Evolutionary conservation across 2,888 invertebrate genomes (phyloP).

Genomic region (Epirrhoe tristata): DNA sequence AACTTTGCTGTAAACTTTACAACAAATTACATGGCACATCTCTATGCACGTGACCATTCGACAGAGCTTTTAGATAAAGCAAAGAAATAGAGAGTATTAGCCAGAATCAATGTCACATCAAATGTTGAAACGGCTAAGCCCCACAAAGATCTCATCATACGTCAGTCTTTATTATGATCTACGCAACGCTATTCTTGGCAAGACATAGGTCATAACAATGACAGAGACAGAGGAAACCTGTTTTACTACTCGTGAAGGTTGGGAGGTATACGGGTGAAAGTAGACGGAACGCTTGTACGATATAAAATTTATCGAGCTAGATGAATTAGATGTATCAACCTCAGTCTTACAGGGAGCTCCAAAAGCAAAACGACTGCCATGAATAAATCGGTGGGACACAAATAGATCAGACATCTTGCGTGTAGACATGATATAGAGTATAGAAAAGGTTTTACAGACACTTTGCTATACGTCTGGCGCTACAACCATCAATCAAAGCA

Average conservation of each 20-base stretch:
- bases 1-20: neutral
- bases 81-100: no score
- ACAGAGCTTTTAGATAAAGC: neutral
- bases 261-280: constrained; percentile 63
- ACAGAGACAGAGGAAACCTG: constrained; percentile 54
- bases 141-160: constrained; percentile 16
- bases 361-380: constrained; percentile 42
- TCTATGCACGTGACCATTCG: neutral
- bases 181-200: constrained; percentile 21
- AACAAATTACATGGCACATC: neutral
- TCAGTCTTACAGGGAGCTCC: constrained; percentile 29
- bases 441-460: constrained; percentile 28
- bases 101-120: neutral
- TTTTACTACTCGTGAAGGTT: constrained; percentile 56
- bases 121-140: neutral
- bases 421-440: constrained; percentile 34
- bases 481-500: constrained; percentile 29
- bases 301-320: constrained; percentile 46
- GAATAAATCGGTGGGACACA: constrained; percentile 33
- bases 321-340: constrained; percentile 36
- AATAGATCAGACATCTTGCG: constrained; percentile 40
- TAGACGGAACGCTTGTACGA: constrained; percentile 37
- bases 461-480: constrained; percentile 10
- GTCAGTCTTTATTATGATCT: constrained; percentile 21
- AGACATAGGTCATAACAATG: constrained; percentile 44